Percentiles rank a stretch among this genome's conserved stretches.
Evolutionary conservation across 2,113 vertebrate genomes (phyloP).

Genomic region (Callospermophilus lateralis): DNA sequence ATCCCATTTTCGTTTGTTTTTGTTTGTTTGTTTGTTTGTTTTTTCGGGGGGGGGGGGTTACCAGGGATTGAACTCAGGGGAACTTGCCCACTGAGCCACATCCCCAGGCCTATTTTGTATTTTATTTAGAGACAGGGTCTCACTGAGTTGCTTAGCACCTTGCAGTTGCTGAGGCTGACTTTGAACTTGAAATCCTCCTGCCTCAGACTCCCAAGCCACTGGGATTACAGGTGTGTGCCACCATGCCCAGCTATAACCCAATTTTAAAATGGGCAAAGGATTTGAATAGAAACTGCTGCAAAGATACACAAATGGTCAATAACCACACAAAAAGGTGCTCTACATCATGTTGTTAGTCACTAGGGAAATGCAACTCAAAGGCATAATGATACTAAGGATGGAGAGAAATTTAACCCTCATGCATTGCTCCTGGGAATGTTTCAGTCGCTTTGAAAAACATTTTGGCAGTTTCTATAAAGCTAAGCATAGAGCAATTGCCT

Average conservation of each 20-base stretch:
- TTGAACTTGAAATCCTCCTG: too few species aligned
- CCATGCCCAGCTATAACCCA: not conserved
- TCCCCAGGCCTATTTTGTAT: too few species aligned
- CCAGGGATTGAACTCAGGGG: too few species aligned
- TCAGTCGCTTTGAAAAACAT: not conserved
- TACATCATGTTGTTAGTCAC: not conserved
- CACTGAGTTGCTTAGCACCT: too few species aligned
- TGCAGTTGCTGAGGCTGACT: too few species aligned
- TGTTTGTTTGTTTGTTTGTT: too few species aligned
- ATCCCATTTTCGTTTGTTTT: too few species aligned
- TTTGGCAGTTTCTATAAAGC: not conserved
- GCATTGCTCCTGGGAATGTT: not conserved
- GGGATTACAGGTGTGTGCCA: too few species aligned
- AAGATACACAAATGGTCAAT: not conserved
- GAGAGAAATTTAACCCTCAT: not conserved
- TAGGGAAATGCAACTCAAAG: not conserved
- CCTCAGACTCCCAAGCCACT: too few species aligned
- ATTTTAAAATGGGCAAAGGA: not conserved
- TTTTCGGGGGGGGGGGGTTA: too few species aligned
- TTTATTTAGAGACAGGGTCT: too few species aligned
- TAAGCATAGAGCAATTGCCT: not conserved
- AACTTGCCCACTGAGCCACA: too few species aligned
- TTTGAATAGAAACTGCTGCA: not conserved
- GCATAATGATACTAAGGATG: not conserved
- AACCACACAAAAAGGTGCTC: not conserved